Evolutionary conservation across 1,140 invertebrate genomes (phyloP).

Genomic region (Ostrea denselamellosa): DNA sequence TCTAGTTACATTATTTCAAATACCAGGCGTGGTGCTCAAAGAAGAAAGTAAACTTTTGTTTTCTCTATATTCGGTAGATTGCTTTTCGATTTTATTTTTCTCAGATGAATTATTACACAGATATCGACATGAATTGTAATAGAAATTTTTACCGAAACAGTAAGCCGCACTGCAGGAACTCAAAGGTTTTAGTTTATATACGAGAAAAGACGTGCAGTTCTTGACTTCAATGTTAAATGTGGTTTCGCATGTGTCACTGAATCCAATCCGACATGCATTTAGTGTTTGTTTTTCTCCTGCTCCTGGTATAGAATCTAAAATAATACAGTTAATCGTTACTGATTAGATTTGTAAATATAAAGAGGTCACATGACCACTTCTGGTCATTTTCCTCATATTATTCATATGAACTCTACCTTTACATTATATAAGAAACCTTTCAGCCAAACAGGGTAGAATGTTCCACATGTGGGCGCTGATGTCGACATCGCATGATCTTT

Average conservation of each 20-base stretch:
- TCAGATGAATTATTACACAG: no score
- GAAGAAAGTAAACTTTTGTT: no score
- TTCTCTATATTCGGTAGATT: no score
- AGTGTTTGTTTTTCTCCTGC: not conserved
- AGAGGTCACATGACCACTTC: not conserved
- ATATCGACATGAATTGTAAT: no score
- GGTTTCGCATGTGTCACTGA: not conserved
- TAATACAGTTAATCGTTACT: not conserved
- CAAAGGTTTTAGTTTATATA: not conserved
- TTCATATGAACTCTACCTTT: not conserved
- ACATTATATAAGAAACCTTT: not conserved
- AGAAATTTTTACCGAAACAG: not conserved
- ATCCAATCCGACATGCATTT: not conserved
- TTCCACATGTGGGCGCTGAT: not conserved
- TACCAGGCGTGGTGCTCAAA: no score
- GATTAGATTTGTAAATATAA: not conserved
- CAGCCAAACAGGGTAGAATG: not conserved
- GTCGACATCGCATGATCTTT: not conserved
- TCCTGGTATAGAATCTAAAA: not conserved
- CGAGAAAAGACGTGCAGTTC: not conserved
- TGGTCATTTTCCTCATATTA: not conserved
- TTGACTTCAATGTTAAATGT: not conserved
- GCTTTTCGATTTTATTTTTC: no score
- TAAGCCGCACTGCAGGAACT: not conserved
- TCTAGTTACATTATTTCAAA: no score